Evolutionary conservation across 2,797 vertebrate species (phyloP), one percentile per base, ranked within the genome.

Genomic region (Acanthurus leucopareius): DNA sequence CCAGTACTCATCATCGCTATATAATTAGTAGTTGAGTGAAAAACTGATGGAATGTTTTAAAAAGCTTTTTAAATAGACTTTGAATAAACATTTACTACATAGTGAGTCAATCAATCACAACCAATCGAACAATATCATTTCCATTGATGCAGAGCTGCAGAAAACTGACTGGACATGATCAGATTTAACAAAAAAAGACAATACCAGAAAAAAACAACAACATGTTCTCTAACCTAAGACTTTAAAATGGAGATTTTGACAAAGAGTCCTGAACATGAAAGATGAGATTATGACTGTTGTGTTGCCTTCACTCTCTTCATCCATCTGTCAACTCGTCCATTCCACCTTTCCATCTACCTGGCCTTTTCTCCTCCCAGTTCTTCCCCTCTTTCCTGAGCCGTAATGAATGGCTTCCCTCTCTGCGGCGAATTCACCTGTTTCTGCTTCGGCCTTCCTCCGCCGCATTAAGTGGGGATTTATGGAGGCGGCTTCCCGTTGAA

Each of bases 401-500:
- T 93, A 93, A 93, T 90, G 88, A 90, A 92, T 88, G 88, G 82
- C 81, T 91, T 87, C 85, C 83, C 84, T 90, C 77, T 82, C 84
- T 82, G 83, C 83, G 20, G 83, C 54, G 60, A 88, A 90, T 90
- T 94, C 93, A 93, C 89, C 92, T 94, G 93, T 93, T 93, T 90
- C 89, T 91, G 89, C 89, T 90, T 88, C 87, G 88, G 86, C 86
- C 86, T 91, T 94, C 88, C 85, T 92, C 79, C 67, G 28, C 83
- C 66, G 85, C 90, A 94, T 95, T 94, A 94, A 92, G 93, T 84
- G 89, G 89, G 92, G 90, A 94, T 94, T 94, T 94, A 94, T 94
- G 90, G 90, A 91, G 89, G 83, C 77, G 79, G 88, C 89, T 91
- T 93, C 88, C 90, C 90, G 91, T 92, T 92, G 91, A 94, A 94